Percentiles rank a stretch among this genome's conserved stretches.
phyloP scores from a whole-genome alignment of 2,888 invertebrate genomes.

The Perizoma flavofasciatum region DNA sequence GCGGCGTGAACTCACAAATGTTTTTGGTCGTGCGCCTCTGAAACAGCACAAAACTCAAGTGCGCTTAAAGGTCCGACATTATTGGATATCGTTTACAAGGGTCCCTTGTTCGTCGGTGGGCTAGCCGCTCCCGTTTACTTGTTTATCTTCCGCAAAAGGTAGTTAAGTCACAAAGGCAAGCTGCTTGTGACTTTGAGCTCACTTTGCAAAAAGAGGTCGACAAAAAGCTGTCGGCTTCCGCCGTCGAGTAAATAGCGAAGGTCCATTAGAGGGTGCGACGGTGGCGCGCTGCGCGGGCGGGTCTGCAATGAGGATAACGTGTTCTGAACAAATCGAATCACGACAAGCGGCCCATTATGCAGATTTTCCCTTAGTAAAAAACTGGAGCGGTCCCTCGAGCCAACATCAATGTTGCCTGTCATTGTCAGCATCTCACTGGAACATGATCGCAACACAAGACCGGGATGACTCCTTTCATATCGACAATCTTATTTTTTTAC shows the following conservation, averaged over 20 bases:
- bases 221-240: conserved; percentile 61
- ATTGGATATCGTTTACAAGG: conserved; percentile 72
- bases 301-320: conserved; percentile 51
- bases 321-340: conserved; percentile 75
- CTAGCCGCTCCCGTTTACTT: conserved; percentile 51
- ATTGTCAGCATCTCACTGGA: conserved; percentile 9
- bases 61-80: conserved; percentile 55
- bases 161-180: conserved; percentile 58
- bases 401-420: conserved; percentile 36
- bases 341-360: conserved; percentile 71
- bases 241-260: conserved; percentile 60
- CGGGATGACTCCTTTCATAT: not conserved
- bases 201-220: conserved; percentile 58
- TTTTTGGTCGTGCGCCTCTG: conserved; percentile 44
- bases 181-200: conserved; percentile 46
- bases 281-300: conserved; percentile 40
- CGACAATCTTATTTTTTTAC: conserved; percentile 5
- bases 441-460: not conserved
- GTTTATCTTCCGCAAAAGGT: conserved; percentile 58
- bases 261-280: conserved; percentile 62
- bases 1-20: conserved; percentile 40
- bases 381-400: conserved; percentile 52
- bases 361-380: conserved; percentile 79
- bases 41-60: conserved; percentile 58
- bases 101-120: conserved; percentile 55